A percentile compares a stretch with the other conserved stretches of the same genome.
Conservation (phyloP, 2,113 vertebrate genomes). For the Thamnophis sirtalis region DNA sequence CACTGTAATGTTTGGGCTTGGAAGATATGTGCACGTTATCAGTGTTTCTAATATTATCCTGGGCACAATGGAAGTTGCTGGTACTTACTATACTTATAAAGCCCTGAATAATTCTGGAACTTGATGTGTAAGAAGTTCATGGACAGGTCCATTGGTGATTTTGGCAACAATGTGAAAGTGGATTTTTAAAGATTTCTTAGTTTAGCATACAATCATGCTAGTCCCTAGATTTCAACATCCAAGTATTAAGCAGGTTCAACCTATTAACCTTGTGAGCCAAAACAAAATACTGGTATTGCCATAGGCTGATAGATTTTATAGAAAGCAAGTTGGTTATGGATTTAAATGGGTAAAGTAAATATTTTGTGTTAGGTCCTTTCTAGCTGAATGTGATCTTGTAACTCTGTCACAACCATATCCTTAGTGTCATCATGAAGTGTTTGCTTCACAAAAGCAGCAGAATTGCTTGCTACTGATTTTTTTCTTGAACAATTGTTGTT, state of each 20-base stretch:
- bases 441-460: neutral
- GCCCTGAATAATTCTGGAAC: neutral
- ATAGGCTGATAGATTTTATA: neutral
- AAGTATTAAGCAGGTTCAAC: neutral
- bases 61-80: neutral
- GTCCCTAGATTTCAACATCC: neutral
- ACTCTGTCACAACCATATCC: neutral
- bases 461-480: neutral
- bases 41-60: neutral
- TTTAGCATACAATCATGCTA: neutral
- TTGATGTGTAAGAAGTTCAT: neutral
- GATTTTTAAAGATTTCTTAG: neutral
- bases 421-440: neutral
- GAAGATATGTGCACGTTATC: neutral
- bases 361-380: neutral
- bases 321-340: neutral
- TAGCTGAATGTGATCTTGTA: neutral
- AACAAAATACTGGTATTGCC: neutral
- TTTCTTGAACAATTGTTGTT: neutral
- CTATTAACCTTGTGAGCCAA: neutral
- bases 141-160: neutral
- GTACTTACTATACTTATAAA: neutral
- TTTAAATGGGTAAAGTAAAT: neutral
- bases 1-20: neutral
- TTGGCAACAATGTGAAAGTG: neutral